Percentiles rank a stretch among this genome's conserved stretches.
These are phyloP conservation scores for Clarias batrachus DNA, from an alignment of 2,113 vertebrate genomes.

Conservation along the genomic window DNA sequence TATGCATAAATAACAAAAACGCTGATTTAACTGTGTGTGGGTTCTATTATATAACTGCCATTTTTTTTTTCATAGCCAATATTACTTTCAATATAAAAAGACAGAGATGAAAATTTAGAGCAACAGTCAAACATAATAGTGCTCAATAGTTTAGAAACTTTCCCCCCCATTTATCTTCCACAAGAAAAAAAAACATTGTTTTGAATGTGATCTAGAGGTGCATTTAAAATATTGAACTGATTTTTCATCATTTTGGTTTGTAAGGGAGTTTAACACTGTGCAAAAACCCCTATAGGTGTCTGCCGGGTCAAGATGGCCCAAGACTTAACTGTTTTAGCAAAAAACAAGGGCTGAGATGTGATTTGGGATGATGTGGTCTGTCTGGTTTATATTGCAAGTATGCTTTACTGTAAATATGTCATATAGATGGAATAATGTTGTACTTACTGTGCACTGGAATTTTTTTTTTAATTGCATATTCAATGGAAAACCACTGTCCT, in stretches of 20 bases:
- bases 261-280: not conserved
- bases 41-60: not conserved
- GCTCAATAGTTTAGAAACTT: not conserved
- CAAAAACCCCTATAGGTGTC: not conserved
- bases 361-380: not conserved
- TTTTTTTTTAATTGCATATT: too few species aligned
- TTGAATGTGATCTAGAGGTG: not conserved
- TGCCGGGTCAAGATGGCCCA: not conserved
- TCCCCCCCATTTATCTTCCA: not conserved
- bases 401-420: not conserved
- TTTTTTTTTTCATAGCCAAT: not conserved
- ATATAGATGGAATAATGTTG: not conserved
- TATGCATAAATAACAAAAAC: not conserved
- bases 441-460: not conserved
- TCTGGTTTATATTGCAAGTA: not conserved
- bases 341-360: too few species aligned
- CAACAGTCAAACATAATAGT: not conserved
- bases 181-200: not conserved
- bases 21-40: not conserved
- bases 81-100: not conserved
- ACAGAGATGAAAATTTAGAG: not conserved
- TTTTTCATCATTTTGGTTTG: not conserved
- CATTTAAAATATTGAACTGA: not conserved
- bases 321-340: not conserved
- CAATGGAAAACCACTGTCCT: not conserved